Evolutionary conservation across 2,113 vertebrate genomes (phyloP), one percentile per base, ranked within the genome.

Genomic region (Pachycephala philippinensis): DNA sequence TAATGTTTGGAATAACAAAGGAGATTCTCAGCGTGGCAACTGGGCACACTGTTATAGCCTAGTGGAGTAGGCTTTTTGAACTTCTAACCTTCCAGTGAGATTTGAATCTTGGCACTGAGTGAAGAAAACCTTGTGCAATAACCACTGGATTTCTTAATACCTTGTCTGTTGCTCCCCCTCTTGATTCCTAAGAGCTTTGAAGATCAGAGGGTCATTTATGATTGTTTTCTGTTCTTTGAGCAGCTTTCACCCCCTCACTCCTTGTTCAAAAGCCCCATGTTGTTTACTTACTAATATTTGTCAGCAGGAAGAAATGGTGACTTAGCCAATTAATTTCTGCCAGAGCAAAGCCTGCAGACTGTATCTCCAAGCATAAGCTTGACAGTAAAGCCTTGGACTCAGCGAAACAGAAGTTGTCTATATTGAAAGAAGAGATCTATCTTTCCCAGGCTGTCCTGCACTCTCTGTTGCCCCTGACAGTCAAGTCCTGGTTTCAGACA

Each of bases 271-370:
- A 79, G 27, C 5, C 18, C 45, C 70, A 52, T 72, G 72, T 89
- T 94, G 63, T 95, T 97, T 91, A 69, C 89, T 95, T 93, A 90
- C 80, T 94, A 78, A 65, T 82, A 76, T n/a, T 81, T 92, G 90
- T 96, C 92, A 96, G 85, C 85, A 84, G 75, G 45, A 37, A 30
- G 59, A 87, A 93, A 76, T 26, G 54, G 95, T 97, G 95, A 95
- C 92, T 94, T 89, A 89, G 78, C 56, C 24, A 85, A 52, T 96
- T 89, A 82, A 90, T 92, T 92, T 92, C 84, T 94, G 91, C 84
- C 72, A 90, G 79, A 89, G 66, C 57, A 87, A 94, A 96, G 81
- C 61, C 86, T 75, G 44, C 66, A 85, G 74, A 15, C 89, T 64
- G 11, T 47, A 39, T 91, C 90, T 71, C 27, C 14, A 70, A 93